Evolutionary conservation across 2,113 vertebrate genomes (phyloP).

Genomic region (Chitala chitala): DNA sequence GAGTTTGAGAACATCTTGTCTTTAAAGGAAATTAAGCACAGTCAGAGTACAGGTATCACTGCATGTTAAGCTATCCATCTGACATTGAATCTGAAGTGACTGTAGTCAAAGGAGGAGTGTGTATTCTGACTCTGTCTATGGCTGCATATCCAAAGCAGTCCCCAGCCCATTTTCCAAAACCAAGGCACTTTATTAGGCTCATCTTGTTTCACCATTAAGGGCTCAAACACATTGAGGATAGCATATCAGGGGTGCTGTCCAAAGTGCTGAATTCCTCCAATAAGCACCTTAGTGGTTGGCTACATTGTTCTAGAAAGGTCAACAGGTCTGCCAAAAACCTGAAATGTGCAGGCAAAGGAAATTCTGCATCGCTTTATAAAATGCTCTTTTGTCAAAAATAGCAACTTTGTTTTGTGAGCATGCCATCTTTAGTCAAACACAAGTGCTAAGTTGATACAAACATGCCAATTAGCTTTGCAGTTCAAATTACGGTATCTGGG

Average conservation of each 20-base stretch:
- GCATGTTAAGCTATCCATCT: neutral
- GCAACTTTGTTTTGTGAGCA: neutral
- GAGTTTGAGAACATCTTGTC: neutral
- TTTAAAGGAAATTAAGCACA: neutral
- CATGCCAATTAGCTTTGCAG: too few relatives aligned
- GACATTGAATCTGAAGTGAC: too few relatives aligned
- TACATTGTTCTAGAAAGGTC: conserved; percentile 47
- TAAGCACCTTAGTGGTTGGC: conserved; percentile 65
- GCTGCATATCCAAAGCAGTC: neutral
- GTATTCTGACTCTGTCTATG: neutral
- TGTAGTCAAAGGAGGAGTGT: neutral
- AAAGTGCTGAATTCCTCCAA: conserved; percentile 73
- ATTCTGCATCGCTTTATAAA: neutral
- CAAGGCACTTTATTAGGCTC: neutral
- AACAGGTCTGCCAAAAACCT: conserved; percentile 42
- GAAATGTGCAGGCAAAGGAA: too few relatives aligned
- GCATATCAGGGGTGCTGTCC: conserved; percentile 69
- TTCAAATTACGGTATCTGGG: too few relatives aligned
- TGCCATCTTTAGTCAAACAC: neutral
- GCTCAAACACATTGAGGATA: conserved; percentile 11
- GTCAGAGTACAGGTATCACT: neutral
- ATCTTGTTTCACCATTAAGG: neutral
- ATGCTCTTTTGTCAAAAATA: neutral
- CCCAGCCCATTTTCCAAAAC: neutral
- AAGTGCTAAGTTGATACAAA: too few relatives aligned